phyloP scores from a whole-genome alignment of 2,113 vertebrate species.

The Argyrosomus japonicus region DNA sequence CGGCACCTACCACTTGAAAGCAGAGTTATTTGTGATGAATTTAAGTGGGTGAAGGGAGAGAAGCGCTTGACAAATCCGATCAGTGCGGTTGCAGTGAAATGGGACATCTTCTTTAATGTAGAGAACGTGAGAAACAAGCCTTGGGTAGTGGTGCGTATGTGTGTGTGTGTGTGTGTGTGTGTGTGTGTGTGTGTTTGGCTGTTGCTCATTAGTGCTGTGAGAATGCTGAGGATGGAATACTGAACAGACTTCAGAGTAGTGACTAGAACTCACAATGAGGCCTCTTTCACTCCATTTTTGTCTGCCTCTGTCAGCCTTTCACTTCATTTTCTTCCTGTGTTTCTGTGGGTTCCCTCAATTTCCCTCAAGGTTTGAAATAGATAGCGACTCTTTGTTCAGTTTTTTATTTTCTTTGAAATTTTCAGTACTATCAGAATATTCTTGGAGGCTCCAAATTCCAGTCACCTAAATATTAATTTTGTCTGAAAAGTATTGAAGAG shows the following conservation, averaged over 20 bases:
- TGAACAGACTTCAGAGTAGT: conserved; percentile 59
- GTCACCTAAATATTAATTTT: neutral
- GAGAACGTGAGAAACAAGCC: conserved; percentile 25
- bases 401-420: neutral
- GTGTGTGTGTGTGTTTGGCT: conserved; percentile 45
- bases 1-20: neutral
- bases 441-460: neutral
- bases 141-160: conserved; percentile 14
- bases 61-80: neutral
- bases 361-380: neutral
- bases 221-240: conserved; percentile 58
- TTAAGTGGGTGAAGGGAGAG: neutral
- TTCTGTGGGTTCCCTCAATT: neutral
- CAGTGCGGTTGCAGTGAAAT: conserved; percentile 16
- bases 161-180: conserved; percentile 34
- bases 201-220: conserved; percentile 56
- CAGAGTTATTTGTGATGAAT: neutral
- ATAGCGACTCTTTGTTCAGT: neutral
- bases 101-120: conserved; percentile 32
- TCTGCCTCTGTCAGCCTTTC: conserved; percentile 8
- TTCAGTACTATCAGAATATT: neutral
- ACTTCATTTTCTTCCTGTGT: neutral
- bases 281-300: conserved; percentile 37
- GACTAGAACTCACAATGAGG: conserved; percentile 61
- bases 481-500: neutral